Evolutionary conservation across 2,113 vertebrate genomes (phyloP), one percentile per base, ranked within the genome.

Genomic region (Corythaeola cristata): DNA sequence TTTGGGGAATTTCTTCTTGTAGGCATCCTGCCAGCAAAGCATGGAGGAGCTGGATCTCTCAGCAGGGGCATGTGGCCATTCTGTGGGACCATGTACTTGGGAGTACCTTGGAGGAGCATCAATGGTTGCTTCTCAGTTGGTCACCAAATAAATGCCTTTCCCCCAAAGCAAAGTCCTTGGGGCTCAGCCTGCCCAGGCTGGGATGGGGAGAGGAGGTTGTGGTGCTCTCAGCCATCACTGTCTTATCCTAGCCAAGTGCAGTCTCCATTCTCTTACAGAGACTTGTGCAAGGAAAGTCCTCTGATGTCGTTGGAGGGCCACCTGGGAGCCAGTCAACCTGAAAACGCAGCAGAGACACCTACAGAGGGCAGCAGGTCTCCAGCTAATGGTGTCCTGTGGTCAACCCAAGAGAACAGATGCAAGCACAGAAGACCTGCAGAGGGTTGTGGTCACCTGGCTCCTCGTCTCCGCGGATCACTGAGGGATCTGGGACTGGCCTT

Each of bases 321-420:
- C 22, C 33, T 47, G 72, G 8, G 15, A 50, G 11, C 5, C 17
- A 24, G 6, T 6, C 52, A 32, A 12, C 44, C 11, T 62, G 81
- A 71, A 47, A 58, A 59, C 12, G 16, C 2, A 63, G 28, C 62
- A 45, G 69, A 82, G 39, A 27, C 13, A 81, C 96, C 96, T 89
- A 53, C 67, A 96, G 96, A 96, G 94, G 96, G 96, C 91, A 95
- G 96, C 88, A 97, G 92, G 82, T 58, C 53, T 62, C 84, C 81
- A 94, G 71, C n/a, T 58, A 84, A 37, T 26, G 62, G 24, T 28
- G 21, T 75, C 44, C 41, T 49, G 20, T 32, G 39, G 12, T 49
- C 81, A 79, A 53, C 45, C 27, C 69, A 15, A 13, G 47, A 50
- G 56, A 69, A 49, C 24, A 0, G 0, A 3, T 21, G 47, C 15